These are phyloP conservation scores for Crocallis elinguaria DNA, from an alignment of 2,888 invertebrate genomes.

Conservation along the genomic window DNA sequence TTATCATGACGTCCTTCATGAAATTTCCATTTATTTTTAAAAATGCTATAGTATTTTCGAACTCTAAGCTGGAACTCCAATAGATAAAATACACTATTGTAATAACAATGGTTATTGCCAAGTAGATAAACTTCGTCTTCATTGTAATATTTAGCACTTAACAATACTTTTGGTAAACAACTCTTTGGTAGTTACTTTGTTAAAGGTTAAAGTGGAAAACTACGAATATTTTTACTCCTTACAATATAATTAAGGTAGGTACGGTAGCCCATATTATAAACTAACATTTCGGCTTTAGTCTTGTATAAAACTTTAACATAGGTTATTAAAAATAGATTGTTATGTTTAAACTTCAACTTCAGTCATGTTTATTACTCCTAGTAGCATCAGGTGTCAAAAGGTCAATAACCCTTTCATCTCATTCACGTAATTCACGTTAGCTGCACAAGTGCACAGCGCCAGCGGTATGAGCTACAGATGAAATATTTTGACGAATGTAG, in stretches of 20 bases:
- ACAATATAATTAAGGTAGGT: no score
- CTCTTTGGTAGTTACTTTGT: no score
- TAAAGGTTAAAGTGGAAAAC: no score
- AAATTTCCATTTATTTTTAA: constrained; percentile 47
- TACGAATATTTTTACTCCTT: no score
- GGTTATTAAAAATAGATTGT: no score
- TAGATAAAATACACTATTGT: constrained; percentile 61
- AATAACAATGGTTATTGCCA: constrained; percentile 38
- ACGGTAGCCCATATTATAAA: no score
- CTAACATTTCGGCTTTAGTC: no score
- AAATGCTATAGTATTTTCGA: constrained; percentile 49
- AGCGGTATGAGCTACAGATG: not conserved
- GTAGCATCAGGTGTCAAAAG: constrained; percentile 2
- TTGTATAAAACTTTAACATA: no score
- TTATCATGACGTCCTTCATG: constrained; percentile 45
- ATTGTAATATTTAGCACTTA: constrained; percentile 3
- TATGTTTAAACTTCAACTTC: not conserved
- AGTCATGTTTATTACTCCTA: not conserved
- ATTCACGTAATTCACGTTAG: no score
- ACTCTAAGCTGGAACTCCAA: constrained; percentile 56
- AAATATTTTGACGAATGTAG: not conserved
- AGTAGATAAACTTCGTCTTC: constrained; percentile 30
- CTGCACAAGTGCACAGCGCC: no score
- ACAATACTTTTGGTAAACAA: no score
- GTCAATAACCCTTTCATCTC: not conserved